Percentiles rank a stretch among this genome's conserved stretches.
Evolutionary conservation across 2,797 vertebrate genomes (phyloP).

Genomic region (Anas georgica): DNA sequence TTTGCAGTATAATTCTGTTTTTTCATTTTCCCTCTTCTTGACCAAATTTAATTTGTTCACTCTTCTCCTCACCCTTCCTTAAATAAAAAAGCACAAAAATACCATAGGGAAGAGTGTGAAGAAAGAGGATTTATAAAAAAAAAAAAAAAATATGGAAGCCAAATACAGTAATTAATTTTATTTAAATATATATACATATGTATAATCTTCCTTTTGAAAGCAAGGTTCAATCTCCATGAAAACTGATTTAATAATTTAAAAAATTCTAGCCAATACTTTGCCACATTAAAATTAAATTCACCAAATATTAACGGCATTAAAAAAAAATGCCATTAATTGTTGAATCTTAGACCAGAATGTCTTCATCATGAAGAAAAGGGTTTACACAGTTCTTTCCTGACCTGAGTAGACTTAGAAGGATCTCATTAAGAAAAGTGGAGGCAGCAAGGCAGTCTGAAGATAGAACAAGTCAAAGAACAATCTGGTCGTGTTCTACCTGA

Average conservation of each 20-base stretch:
- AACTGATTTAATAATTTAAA: neutral
- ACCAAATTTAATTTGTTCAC: neutral
- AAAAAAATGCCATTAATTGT: neutral
- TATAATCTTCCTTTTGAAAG: neutral
- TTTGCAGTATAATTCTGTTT: neutral
- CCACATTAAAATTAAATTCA: neutral
- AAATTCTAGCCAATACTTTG: neutral
- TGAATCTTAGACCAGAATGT: neutral
- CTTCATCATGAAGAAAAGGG: neutral
- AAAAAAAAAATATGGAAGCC: neutral
- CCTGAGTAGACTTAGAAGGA: neutral
- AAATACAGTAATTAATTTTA: neutral
- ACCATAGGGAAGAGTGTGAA: neutral
- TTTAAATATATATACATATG: too few species aligned
- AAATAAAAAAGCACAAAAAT: neutral
- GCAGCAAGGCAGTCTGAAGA: neutral
- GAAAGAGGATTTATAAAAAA: neutral
- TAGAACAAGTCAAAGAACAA: neutral
- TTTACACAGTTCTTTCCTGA: neutral
- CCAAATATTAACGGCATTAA: neutral
- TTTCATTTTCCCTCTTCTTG: neutral
- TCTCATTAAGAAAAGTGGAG: rapidly evolving
- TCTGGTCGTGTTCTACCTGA: neutral
- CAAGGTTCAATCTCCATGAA: neutral
- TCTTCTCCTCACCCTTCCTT: neutral